phyloP scores from a whole-genome alignment of 2,888 invertebrate species.

The Leuctra nigra region DNA sequence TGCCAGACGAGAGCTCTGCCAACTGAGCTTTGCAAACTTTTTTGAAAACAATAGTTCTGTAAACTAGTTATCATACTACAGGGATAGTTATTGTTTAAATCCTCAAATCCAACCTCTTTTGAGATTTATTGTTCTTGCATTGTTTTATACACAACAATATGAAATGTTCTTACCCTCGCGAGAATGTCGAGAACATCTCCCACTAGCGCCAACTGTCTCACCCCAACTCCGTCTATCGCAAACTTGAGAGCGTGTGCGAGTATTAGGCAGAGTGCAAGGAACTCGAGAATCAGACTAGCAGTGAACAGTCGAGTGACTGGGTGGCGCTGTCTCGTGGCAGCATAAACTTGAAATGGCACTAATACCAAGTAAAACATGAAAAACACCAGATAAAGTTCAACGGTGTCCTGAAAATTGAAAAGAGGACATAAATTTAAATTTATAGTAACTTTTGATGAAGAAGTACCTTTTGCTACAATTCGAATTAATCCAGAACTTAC shows the following conservation, averaged over 20 bases:
- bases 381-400: slow-evolving; percentile 84
- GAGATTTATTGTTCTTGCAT: too few relatives aligned
- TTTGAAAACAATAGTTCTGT: too few relatives aligned
- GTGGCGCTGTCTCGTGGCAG: slow-evolving; percentile 81
- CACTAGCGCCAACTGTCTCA: slow-evolving; percentile 70
- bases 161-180: slow-evolving; percentile 73
- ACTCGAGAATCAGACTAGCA: slow-evolving; percentile 76
- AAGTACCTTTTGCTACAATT: too few relatives aligned
- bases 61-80: too few relatives aligned
- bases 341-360: slow-evolving; percentile 86
- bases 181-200: slow-evolving; percentile 91
- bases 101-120: too few relatives aligned
- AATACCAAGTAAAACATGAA: slow-evolving; percentile 79
- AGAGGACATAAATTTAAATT: not conserved
- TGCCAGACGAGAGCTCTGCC: too few relatives aligned
- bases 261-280: slow-evolving; percentile 78
- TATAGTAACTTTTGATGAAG: not conserved
- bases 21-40: too few relatives aligned
- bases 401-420: slow-evolving; percentile 57
- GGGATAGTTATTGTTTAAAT: too few relatives aligned
- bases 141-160: too few relatives aligned
- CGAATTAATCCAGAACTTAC: slow-evolving; percentile 34
- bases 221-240: slow-evolving; percentile 84
- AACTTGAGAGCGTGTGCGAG: slow-evolving; percentile 84
- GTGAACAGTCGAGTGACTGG: slow-evolving; percentile 88